Evolutionary conservation across 2,888 invertebrate species (phyloP).

Genomic region (Tipula helvola): DNA sequence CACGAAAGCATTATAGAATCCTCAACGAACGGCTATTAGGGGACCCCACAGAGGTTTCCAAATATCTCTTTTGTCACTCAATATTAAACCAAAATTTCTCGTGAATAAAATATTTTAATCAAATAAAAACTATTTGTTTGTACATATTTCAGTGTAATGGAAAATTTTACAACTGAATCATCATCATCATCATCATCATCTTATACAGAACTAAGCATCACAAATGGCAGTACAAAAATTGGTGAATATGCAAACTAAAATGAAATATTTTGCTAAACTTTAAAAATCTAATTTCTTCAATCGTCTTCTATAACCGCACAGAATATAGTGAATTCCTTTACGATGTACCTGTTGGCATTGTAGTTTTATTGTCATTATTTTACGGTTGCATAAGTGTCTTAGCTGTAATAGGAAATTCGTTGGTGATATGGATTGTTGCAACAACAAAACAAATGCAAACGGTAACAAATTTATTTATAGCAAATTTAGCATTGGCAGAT

Average conservation of each 20-base stretch:
- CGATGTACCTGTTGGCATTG: constrained; percentile 48
- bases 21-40: no score
- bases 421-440: constrained; percentile 76
- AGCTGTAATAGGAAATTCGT: constrained; percentile 68
- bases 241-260: background rate
- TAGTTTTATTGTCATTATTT: constrained; percentile 59
- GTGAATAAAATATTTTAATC: background rate
- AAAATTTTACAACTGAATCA: background rate
- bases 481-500: constrained; percentile 74
- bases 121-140: background rate
- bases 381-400: constrained; percentile 72
- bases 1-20: no score
- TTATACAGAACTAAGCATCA: background rate
- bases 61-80: no score
- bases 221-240: background rate
- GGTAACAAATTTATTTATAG: constrained; percentile 75
- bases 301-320: background rate
- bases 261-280: background rate
- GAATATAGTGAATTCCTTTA: background rate
- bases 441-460: constrained; percentile 69
- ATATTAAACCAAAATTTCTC: no score
- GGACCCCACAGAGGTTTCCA: no score
- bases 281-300: no score
- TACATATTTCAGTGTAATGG: background rate
- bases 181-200: background rate